Evolutionary conservation across 2,113 vertebrate species (phyloP).

Genomic region (Chamaea fasciata): DNA sequence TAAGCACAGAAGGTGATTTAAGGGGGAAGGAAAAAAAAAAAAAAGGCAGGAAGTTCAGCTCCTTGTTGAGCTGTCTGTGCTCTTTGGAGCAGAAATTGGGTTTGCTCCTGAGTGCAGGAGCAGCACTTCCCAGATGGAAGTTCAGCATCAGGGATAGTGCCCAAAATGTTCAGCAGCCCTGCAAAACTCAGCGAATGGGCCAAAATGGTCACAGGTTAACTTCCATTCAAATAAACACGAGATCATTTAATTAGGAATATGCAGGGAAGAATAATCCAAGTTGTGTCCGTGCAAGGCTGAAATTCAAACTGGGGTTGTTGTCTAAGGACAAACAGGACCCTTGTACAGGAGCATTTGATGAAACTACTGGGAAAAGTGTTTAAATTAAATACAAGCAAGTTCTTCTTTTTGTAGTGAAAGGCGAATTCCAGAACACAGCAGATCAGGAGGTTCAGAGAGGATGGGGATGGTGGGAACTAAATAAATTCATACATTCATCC

Average conservation of each 20-base stretch:
- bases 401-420: neutral
- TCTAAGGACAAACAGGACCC: neutral
- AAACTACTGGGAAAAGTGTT: neutral
- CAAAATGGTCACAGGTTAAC: accelerated
- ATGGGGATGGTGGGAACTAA: neutral
- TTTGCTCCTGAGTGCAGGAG: neutral
- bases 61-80: neutral
- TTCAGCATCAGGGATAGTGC: neutral
- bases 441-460: neutral
- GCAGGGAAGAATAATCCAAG: neutral
- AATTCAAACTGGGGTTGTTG: neutral
- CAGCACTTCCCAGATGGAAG: neutral
- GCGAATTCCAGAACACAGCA: neutral
- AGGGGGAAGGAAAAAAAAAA: accelerated
- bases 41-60: neutral
- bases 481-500: neutral
- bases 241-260: neutral
- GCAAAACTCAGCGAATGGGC: neutral
- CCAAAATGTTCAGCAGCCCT: neutral
- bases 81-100: conserved; percentile 1
- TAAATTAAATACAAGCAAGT: neutral
- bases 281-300: neutral
- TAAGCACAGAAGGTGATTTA: neutral
- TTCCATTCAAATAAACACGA: too few relatives aligned
- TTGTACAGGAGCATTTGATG: neutral